Evolutionary conservation across 2,113 vertebrate genomes (phyloP), one percentile per base, ranked within the genome.

Genomic region (Passer montanus): DNA sequence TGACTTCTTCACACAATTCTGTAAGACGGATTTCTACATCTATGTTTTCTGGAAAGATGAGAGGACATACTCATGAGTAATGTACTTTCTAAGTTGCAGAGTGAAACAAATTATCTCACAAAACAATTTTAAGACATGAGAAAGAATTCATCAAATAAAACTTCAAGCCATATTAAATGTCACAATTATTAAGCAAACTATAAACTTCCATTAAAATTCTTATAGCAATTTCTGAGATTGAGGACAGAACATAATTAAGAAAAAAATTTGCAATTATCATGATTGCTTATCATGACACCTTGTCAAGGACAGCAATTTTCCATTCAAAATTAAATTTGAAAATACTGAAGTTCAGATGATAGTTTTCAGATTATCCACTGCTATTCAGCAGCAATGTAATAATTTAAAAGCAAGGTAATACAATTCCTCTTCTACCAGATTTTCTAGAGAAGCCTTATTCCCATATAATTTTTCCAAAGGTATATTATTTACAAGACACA

Each of bases 1-100:
- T 99, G 72, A 99, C 98, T 98, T 99, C 99, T 97, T 99, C 98
- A 98, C 99, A 99, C 62, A 99, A 96, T 80, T 99, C 99, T 88
- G 98, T 84, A 60, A 99, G 98, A 86, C 99, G 99, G 73, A 97
- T 98, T 94, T 99, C 99, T 96, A 99, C 98, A 97, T 99, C 99
- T 70, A 99, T 98, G 98, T 99, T 98, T 97, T 99, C 99, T 99
- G 98, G 95, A 98, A 97, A 96, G 95, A 97, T 60, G 80, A 97
- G 91, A 98, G 63, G 95, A 44, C 35, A 97, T 22, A 86, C 59
- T 91, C 75, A 78, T 94, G 85, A 90, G 94, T 90, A 88, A 93
- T 56, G 20, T n/a, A 84, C 35, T 80, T 94, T 82, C 50, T n/a
- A 94, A 79, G 73, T 78, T 90, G 83, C 47, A 96, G 31, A 90